Evolutionary conservation across 35 echinoderm and acorn worm species (phyloP), one percentile per base, ranked within the genome.

Genomic region (Strongylocentrotus purpuratus): DNA sequence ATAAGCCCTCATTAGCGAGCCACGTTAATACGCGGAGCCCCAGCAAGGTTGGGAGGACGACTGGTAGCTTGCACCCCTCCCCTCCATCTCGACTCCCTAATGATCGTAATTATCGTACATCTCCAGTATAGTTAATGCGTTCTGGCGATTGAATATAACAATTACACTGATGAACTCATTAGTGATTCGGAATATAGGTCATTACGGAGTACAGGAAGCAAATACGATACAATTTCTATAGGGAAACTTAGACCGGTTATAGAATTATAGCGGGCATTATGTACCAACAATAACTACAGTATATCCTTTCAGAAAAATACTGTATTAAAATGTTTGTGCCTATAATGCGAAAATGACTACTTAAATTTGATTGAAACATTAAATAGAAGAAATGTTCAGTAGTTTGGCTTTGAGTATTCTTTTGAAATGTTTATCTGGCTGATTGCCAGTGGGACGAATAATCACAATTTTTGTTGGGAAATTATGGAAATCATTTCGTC

Each of bases 1-100:
- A 93, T 47, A 33, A 58, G 91, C 22, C 46, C 45, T 93, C 91
- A 89, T 89, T 89, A 89, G 87, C 45, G 87, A 45, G 32, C 33
- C 18, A 89, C 33, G 65, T 28, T 78, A 78, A 78, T 78, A 78
- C 65, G 25, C 20, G 25, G 65, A 78, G 65, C 65, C 65, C 65
- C 65, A 78, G 7, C 65, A 78, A 78, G 65, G 65, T 78, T 78
- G 65, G 65, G 7, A 78, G 65, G 7, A n/a, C 11, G 50, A 78
- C 65, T 78, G 65, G 65, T 78, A n/a, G 65, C 7, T 0, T n/a
- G 65, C 65, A 78, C 65, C 65, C 61, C 65, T 78, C 65, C 65
- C 65, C n/a, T n/a, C 35, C 65, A 78, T 78, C 65, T 78, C 28
- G 22, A n/a, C 65, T 78, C 65, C 28, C 0, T 78, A 78, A 78